A percentile compares a stretch with the other conserved stretches of the same genome.
phyloP scores from a whole-genome alignment of 64 coral and sea anemone species.

The Porites australiensis region DNA sequence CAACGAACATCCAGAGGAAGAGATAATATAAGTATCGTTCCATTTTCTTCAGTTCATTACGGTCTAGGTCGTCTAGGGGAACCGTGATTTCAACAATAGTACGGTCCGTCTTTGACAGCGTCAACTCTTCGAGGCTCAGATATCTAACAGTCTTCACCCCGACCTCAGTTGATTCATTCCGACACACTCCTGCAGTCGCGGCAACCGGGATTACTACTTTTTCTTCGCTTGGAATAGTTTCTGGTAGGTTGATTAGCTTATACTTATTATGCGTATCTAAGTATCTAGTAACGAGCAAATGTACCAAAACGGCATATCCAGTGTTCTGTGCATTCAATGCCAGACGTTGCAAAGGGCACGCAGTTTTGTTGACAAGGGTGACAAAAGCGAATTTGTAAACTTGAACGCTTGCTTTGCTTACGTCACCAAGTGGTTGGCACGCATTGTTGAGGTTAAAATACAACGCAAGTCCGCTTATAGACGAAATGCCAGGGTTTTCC shows the following conservation, averaged over 20 bases:
- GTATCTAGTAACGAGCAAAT: too few relatives aligned
- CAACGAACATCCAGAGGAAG: neutral
- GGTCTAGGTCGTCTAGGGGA: neutral
- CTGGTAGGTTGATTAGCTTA: accelerated
- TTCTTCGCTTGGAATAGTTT: neutral
- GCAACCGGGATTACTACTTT: too few relatives aligned
- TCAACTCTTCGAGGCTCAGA: too few relatives aligned
- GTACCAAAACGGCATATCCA: neutral
- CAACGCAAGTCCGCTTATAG: neutral
- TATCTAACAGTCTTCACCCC: neutral
- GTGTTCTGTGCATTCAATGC: neutral
- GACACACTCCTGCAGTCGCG: too few relatives aligned
- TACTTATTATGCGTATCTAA: too few relatives aligned
- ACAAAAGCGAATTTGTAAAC: neutral
- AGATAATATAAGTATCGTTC: neutral
- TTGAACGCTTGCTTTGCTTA: neutral
- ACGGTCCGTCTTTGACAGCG: neutral
- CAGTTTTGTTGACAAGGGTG: neutral
- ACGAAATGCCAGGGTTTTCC: too few relatives aligned
- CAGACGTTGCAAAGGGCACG: neutral
- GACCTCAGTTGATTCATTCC: neutral
- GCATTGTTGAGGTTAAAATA: neutral
- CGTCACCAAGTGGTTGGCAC: neutral
- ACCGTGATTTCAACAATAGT: neutral
- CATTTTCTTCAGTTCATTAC: neutral